Evolutionary conservation across 2,888 invertebrate species (phyloP).

Genomic region (Galeruca laticollis): DNA sequence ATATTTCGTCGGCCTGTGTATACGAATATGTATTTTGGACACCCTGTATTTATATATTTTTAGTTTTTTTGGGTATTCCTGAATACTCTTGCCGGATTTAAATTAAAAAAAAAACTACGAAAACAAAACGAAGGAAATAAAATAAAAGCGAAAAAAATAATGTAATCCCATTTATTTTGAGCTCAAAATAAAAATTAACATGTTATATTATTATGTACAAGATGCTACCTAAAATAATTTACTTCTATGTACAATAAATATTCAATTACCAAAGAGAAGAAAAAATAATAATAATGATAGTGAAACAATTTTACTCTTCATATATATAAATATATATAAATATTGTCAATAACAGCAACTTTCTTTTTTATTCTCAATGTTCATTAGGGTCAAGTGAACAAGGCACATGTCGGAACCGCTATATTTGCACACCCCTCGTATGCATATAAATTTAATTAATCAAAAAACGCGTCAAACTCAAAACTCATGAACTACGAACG

Average conservation of each 20-base stretch:
- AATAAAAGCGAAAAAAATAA: conserved; percentile 61
- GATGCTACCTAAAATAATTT: conserved; percentile 56
- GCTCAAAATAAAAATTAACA: conserved; percentile 63
- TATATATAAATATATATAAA: neutral
- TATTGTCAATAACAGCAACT: conserved; percentile 2
- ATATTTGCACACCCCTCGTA: neutral
- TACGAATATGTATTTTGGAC: too few species aligned
- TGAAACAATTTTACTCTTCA: conserved; percentile 13
- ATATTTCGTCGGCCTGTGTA: too few species aligned
- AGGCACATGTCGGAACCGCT: conserved; percentile 7
- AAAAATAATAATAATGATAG: too few species aligned
- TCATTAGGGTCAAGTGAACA: conserved; percentile 1
- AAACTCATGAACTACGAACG: too few species aligned
- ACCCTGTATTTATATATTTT: too few species aligned
- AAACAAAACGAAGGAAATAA: conserved; percentile 52
- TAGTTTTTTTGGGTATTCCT: too few species aligned
- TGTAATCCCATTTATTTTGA: conserved; percentile 65
- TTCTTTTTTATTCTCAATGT: neutral
- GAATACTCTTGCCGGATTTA: too few species aligned
- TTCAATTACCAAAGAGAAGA: conserved; percentile 6
- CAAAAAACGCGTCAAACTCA: neutral
- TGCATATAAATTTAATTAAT: neutral
- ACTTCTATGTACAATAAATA: conserved; percentile 56
- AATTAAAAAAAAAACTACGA: conserved; percentile 28
- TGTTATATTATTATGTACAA: too few species aligned